Base-by-base conservation (phyloP, 2,113 vertebrate species). In the Forbesichthys agassizii region DNA sequence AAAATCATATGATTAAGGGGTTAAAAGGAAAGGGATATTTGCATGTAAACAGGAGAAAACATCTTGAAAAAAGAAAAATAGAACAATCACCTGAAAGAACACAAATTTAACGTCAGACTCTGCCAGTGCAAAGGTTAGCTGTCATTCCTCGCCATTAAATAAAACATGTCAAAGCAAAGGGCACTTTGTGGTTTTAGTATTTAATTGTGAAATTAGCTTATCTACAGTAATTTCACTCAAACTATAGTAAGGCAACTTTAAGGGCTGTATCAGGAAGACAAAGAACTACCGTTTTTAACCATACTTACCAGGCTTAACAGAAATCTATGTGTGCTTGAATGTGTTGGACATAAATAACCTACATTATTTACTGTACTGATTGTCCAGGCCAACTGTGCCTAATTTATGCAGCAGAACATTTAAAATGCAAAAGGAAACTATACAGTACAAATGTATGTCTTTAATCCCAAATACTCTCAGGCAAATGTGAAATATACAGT, bases 71-170 rank as follows among this genome's bases (percentile, higher is more conserved):
- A 27, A 78, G 80, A 73, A 64, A 74, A 83, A 80, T 68, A 58
- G 75, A 61, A 53, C 74, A 81, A 82, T 83, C 77, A 85, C 63
- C 69, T 78, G 75, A 71, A 75, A 81, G 33, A 8, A 73, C 70
- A 81, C 69, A 86, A 84, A 85, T 86, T 73, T 75, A 84, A 77
- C 59, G 79, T 62, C 62, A 71, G 69, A 74, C 66, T 33, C 60
- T 67, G 70, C 49, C 64, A 58, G 56, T 73, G 64, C 59, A 84
- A 82, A 84, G 78, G 74, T 85, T 75, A 84, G 74, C 66, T 52
- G 49, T 85, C 71, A 83, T 73, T 80, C 60, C 65, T 14, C 69
- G 62, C 20, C 36, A 61, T 54, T 74, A 73, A 79, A 80, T 75
- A 70, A 83, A 68, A 72, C 11, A 27, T 14, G 33, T 52, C 66